A percentile compares a stretch with the other conserved stretches of the same genome.
Evolutionary conservation across 2,888 invertebrate species (phyloP).

Genomic region (Netelia melanura): DNA sequence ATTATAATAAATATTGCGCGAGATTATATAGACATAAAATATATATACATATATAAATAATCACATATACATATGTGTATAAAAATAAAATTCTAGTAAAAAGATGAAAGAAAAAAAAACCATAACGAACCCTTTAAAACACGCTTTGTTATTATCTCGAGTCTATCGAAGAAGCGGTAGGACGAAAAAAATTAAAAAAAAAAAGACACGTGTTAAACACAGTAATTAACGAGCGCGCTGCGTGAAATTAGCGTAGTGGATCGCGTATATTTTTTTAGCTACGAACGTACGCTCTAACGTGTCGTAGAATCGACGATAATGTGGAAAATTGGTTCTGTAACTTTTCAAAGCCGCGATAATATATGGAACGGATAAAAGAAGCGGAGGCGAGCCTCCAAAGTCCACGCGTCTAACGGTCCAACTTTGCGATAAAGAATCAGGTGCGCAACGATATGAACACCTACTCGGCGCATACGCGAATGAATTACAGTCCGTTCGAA

Average conservation of each 20-base stretch:
- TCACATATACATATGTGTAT: background rate
- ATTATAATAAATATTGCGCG: slow-evolving; percentile 57
- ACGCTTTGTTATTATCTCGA: slow-evolving; percentile 12
- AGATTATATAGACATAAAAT: slow-evolving; percentile 8
- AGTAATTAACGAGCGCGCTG: slow-evolving; percentile 66
- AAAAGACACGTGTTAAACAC: slow-evolving; percentile 72
- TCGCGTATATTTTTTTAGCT: slow-evolving; percentile 11
- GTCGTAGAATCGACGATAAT: slow-evolving; percentile 20
- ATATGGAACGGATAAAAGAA: slow-evolving; percentile 31
- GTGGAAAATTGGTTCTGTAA: slow-evolving; percentile 39
- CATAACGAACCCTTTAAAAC: too few relatives aligned
- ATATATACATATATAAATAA: background rate
- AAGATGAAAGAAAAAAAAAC: background rate
- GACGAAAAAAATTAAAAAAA: slow-evolving; percentile 43
- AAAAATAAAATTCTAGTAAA: slow-evolving; percentile 19
- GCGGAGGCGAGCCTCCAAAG: slow-evolving; percentile 79
- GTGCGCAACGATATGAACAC: slow-evolving; percentile 64
- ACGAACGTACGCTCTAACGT: background rate
- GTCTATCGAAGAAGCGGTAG: slow-evolving; percentile 49
- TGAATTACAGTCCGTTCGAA: slow-evolving; percentile 36
- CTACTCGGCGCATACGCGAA: background rate
- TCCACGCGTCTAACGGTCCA: slow-evolving; percentile 76
- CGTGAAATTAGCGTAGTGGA: slow-evolving; percentile 72
- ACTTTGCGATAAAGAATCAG: slow-evolving; percentile 66
- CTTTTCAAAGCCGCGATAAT: slow-evolving; percentile 43